Evolutionary conservation across 2,888 invertebrate genomes (phyloP), one percentile per base, ranked within the genome.

Genomic region (Apamea sordens): DNA sequence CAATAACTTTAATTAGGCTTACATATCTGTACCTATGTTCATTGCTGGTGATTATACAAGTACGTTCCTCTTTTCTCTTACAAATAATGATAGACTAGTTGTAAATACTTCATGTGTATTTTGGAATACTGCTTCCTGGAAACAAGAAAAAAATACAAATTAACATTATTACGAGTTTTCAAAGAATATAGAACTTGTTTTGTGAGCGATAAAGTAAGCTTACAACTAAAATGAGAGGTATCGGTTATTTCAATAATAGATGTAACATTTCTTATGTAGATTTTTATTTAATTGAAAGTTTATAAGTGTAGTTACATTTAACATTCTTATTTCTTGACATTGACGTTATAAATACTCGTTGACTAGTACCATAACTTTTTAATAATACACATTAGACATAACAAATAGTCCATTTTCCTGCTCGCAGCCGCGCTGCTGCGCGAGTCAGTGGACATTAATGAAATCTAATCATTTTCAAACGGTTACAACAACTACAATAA

Each of bases 71-170:
- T 91, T 95, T 96, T 95, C 94, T 94, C 96, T 96, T 96, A 96
- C 91, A 94, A 94, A 94, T 94, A 93, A 95, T 91, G 91, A 92
- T 94, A 96, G 93, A 95, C 95, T 96, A 96, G 93, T 91, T 91
- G 94, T 92, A 91, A 94, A 94, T 92, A 96, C 96, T 96, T 96
- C 96, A 97, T 93, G 96, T 96, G 94, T 97, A 97, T 96, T 97
- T 96, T 95, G 97, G 97, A 95, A 96, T 94, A 96, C 96, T 95
- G 96, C 94, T 94, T 93, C 96, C 97, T 97, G 97, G 84, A 96
- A 97, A 95, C 93, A 95, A 95, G 91, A 94, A 92, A 94, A 95
- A 92, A 94, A 93, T 86, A 82, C 82, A 80, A 73, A 86, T 79
- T 82, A 85, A 82, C 83, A 84, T 74, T 80, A 83, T 79, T 81